These are phyloP conservation scores for Theristicus caerulescens DNA, from an alignment of 2,113 vertebrate species.

Conservation along the genomic window DNA sequence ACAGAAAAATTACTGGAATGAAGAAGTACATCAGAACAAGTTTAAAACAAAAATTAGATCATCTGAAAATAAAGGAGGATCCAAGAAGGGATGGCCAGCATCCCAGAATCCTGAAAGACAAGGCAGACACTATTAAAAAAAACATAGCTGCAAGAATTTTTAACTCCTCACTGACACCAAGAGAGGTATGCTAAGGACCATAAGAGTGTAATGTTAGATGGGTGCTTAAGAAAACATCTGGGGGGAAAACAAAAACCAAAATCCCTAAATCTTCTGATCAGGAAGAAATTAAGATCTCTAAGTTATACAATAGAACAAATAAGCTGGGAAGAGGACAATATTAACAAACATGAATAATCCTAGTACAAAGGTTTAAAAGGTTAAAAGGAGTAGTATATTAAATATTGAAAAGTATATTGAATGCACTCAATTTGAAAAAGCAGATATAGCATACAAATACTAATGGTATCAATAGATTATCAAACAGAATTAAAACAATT, in stretches of 20 bases:
- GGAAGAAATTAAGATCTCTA: neutral
- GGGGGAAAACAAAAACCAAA: neutral
- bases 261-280: neutral
- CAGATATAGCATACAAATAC: neutral
- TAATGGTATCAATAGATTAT: neutral
- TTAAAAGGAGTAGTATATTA: neutral
- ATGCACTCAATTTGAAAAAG: neutral
- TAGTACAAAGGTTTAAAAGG: neutral
- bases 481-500: neutral
- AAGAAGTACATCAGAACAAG: neutral
- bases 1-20: constrained; percentile 2
- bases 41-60: constrained; percentile 36
- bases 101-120: constrained; percentile 35
- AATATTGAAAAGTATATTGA: neutral
- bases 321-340: neutral
- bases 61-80: constrained; percentile 15
- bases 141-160: neutral
- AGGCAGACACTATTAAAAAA: neutral
- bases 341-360: neutral
- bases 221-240: neutral
- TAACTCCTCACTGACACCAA: neutral
- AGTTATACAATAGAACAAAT: neutral
- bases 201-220: neutral
- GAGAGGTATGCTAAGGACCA: neutral
- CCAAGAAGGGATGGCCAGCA: constrained; percentile 20